These are phyloP conservation scores for western clawed frog (Xenopus tropicalis) DNA, from an alignment of 2,113 vertebrate species.

Conservation along the genomic window DNA sequence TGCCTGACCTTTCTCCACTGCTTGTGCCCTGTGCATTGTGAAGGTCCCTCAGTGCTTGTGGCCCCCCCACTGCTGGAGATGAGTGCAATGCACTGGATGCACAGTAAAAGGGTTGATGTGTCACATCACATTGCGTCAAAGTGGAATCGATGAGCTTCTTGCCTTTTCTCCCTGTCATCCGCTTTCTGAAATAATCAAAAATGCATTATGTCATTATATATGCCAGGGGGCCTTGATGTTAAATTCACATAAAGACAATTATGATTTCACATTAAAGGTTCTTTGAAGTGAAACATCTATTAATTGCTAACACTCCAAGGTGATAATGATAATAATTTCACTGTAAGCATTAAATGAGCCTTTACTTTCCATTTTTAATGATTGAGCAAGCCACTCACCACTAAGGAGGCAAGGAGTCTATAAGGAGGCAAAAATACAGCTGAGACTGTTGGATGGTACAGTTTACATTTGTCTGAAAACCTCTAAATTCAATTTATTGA, in stretches of 20 bases:
- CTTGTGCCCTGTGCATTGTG: not conserved
- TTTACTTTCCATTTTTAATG: slow-evolving; percentile 36
- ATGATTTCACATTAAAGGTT: too few species aligned
- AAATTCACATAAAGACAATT: too few species aligned
- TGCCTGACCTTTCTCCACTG: not conserved
- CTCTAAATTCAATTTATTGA: not conserved
- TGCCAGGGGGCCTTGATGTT: too few species aligned
- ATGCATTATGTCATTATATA: too few species aligned
- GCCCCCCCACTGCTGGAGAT: not conserved
- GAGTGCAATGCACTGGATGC: not conserved
- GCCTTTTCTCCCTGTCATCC: slow-evolving; percentile 94
- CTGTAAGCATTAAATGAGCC: slow-evolving; percentile 46
- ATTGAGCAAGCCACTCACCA: slow-evolving; percentile 26
- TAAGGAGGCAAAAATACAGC: not conserved
- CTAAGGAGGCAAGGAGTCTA: not conserved
- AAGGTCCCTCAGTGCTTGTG: slow-evolving; percentile 19
- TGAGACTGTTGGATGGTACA: not conserved
- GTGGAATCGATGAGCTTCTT: slow-evolving; percentile 97
- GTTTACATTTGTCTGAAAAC: slow-evolving; percentile 1
- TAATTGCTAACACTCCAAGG: slow-evolving; percentile 41
- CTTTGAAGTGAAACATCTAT: slow-evolving; percentile 19
- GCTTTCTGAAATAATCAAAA: slow-evolving; percentile 83
- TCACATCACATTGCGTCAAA: slow-evolving; percentile 94
- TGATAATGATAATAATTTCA: slow-evolving; percentile 44
- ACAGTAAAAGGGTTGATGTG: slow-evolving; percentile 42